These are phyloP conservation scores for Phenganax subtilis DNA, from an alignment of 92 coral and sea anemone species.

Conservation along the genomic window DNA sequence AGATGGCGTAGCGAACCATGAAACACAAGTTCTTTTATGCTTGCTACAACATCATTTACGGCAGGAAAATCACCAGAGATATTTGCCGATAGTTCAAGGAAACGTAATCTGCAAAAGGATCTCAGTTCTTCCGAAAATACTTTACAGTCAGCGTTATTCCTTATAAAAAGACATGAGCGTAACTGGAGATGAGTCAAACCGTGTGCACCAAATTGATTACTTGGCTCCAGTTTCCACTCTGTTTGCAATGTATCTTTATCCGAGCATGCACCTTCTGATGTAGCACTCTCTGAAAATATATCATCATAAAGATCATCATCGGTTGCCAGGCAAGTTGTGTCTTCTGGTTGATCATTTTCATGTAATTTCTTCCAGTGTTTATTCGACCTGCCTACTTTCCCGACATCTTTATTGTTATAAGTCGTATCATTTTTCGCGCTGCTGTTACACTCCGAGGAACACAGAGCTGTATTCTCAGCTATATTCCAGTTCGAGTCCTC, in stretches of 20 bases:
- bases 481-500: not conserved
- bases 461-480: not conserved
- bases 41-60: not conserved
- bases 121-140: constrained; percentile 1
- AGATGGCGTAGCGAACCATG: constrained; percentile 1
- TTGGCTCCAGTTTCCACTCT: not conserved
- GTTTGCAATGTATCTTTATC: not conserved
- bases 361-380: not conserved
- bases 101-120: not conserved
- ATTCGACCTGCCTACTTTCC: not conserved
- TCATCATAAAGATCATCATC: constrained; percentile 1
- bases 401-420: no score
- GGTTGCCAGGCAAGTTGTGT: not conserved
- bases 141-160: not conserved
- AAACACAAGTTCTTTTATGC: constrained; percentile 1
- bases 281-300: not conserved
- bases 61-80: not conserved
- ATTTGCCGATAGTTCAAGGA: not conserved
- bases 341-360: not conserved
- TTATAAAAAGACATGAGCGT: not conserved
- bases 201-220: not conserved
- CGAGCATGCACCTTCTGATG: not conserved
- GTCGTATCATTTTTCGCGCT: no score
- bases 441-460: not conserved
- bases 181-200: not conserved